A percentile compares a stretch with the other conserved stretches of the same genome.
Conservation (phyloP, 2,888 invertebrate genomes). For the Xestobium rufovillosum region DNA sequence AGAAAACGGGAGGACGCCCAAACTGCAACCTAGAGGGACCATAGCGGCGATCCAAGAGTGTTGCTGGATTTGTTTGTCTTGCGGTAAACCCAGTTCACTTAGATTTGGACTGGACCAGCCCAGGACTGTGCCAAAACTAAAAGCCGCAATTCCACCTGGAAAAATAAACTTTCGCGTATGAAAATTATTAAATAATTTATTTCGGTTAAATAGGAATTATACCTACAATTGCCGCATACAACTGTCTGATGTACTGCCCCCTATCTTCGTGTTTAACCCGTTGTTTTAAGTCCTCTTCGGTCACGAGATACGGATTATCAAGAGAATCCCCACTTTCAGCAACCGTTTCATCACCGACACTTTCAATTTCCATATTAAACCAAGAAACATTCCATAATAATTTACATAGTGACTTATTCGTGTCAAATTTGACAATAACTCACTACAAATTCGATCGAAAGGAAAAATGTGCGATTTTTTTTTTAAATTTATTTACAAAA, state of each 20-base stretch:
- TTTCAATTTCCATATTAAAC: too few species aligned
- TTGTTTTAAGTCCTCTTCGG: not conserved
- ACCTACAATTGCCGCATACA: conserved; percentile 1
- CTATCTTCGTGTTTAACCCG: not conserved
- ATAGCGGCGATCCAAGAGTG: conserved; percentile 23
- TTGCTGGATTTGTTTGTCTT: conserved; percentile 2
- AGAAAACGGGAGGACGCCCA: conserved; percentile 26
- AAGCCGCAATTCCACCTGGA: conserved; percentile 25
- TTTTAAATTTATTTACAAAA: too few species aligned
- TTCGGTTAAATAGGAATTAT: too few species aligned
- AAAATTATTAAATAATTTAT: not conserved
- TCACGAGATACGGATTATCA: not conserved
- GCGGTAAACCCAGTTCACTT: too few species aligned
- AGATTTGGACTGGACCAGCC: conserved; percentile 27
- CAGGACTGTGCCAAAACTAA: conserved; percentile 27
- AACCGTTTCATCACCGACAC: too few species aligned
- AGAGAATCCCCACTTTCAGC: too few species aligned
- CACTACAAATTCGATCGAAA: too few species aligned
- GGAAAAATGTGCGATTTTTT: too few species aligned
- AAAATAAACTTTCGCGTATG: too few species aligned
- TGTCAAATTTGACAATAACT: too few species aligned
- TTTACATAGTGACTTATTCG: too few species aligned
- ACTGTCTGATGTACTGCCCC: not conserved
- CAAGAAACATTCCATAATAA: too few species aligned
- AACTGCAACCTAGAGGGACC: conserved; percentile 25